A percentile compares a stretch with the other conserved stretches of the same genome.
Conservation (phyloP, 2,113 vertebrate genomes). For the Zosterops lateralis region DNA sequence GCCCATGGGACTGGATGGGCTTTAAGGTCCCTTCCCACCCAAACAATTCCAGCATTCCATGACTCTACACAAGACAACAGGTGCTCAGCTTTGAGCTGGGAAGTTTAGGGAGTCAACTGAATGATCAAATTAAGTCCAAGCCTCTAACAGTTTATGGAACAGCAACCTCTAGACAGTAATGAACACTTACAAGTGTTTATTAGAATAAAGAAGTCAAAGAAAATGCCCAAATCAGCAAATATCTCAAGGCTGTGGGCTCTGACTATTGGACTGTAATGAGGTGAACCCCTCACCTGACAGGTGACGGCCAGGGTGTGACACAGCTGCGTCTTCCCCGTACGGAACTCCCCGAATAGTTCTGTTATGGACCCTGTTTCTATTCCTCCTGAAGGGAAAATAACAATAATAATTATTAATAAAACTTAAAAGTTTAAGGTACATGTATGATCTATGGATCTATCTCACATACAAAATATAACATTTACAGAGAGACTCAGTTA, state of each 20-base stretch:
- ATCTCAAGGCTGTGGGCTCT: too few relatives aligned
- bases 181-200: neutral
- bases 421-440: neutral
- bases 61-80: accelerated
- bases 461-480: too few relatives aligned
- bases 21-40: neutral
- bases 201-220: neutral
- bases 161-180: neutral
- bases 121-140: neutral
- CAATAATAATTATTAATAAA: neutral
- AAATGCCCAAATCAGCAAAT: neutral
- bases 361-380: constrained; percentile 98
- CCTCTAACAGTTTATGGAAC: neutral
- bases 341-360: constrained; percentile 97
- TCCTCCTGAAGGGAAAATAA: constrained; percentile 76
- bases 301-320: constrained; percentile 96
- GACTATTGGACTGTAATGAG: accelerated
- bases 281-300: constrained; percentile 81
- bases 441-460: neutral
- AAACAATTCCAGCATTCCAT: neutral
- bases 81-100: neutral
- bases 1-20: neutral
- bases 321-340: constrained; percentile 95
- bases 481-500: neutral
- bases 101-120: neutral